Evolutionary conservation across 2,888 invertebrate species (phyloP).

Genomic region (Steromphala cineraria): DNA sequence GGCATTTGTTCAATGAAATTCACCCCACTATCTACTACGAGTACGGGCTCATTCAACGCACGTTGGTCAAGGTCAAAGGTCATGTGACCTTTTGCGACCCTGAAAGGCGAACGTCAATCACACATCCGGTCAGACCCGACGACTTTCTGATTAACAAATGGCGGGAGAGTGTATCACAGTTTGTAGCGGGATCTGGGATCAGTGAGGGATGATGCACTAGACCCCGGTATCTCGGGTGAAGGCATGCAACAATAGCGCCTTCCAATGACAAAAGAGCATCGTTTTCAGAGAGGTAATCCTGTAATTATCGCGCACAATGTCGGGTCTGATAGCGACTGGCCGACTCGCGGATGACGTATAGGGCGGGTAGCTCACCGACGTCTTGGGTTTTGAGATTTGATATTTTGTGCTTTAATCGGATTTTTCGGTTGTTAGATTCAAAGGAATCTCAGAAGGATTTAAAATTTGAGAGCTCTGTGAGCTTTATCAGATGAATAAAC

Average conservation of each 20-base stretch:
- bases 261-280: not conserved
- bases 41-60: not conserved
- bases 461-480: too few species aligned
- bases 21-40: not conserved
- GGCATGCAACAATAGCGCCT: not conserved
- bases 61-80: not conserved
- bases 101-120: constrained; percentile 17
- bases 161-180: not conserved
- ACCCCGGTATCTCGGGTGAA: not conserved
- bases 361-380: too few species aligned
- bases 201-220: not conserved
- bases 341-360: too few species aligned
- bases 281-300: constrained; percentile 7
- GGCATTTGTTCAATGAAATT: constrained; percentile 9
- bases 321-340: not conserved
- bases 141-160: constrained; percentile 12
- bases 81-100: not conserved
- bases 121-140: not conserved
- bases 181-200: not conserved
- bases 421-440: too few species aligned
- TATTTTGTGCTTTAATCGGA: too few species aligned
- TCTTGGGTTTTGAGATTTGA: too few species aligned
- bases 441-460: too few species aligned
- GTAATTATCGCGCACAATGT: not conserved
- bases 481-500: too few species aligned